These are phyloP conservation scores for Propithecus deckenii DNA, from an alignment of 2,797 vertebrate genomes.

Conservation along the genomic window DNA sequence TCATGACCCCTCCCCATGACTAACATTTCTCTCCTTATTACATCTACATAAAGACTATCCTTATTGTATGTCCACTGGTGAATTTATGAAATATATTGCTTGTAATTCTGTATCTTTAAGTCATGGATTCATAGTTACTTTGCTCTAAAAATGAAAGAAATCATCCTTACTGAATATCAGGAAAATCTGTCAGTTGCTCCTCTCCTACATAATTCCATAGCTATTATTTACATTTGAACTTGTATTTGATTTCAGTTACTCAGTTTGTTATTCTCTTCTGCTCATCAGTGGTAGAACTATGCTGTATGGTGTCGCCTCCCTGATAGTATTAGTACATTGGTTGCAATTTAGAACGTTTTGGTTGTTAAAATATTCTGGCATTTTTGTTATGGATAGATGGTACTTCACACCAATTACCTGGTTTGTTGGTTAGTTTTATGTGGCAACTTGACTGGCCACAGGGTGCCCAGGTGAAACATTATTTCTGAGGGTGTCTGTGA, in stretches of 20 bases:
- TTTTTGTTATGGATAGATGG: background rate
- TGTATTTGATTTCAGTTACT: background rate
- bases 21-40: background rate
- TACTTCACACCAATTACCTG: background rate
- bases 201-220: background rate
- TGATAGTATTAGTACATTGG: background rate
- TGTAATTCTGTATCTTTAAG: background rate
- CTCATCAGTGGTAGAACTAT: background rate
- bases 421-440: background rate
- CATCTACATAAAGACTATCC: background rate
- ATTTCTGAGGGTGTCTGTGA: background rate
- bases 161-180: background rate
- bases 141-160: constrained; percentile 8
- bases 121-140: background rate
- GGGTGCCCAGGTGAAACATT: background rate
- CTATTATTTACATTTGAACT: background rate
- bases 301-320: background rate
- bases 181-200: background rate
- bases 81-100: background rate
- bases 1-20: background rate
- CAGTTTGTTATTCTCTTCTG: background rate
- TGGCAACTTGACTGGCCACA: background rate
- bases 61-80: background rate
- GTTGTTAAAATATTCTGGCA: background rate
- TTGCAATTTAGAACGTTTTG: background rate